Percentiles rank a stretch among this genome's conserved stretches.
These are phyloP conservation scores for Synanthedon andrenaeformis DNA, from an alignment of 2,888 invertebrate species.

Conservation along the genomic window DNA sequence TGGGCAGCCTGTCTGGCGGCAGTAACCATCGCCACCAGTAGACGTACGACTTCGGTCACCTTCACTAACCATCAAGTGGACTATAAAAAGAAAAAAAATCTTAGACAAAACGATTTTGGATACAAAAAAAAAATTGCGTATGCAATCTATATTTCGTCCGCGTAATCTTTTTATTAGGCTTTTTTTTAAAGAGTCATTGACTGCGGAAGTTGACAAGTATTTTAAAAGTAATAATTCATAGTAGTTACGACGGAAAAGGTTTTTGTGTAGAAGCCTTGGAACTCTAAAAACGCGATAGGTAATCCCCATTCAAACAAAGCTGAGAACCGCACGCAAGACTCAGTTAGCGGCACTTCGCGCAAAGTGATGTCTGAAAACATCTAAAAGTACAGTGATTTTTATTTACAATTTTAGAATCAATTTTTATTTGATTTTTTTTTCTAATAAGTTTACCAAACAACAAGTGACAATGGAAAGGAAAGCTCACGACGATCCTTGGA, in stretches of 20 bases:
- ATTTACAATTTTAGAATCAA: too few relatives aligned
- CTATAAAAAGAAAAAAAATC: too few relatives aligned
- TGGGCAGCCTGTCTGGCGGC: too few relatives aligned
- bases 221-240: neutral
- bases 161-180: too few relatives aligned
- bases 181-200: neutral
- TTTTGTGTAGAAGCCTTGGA: constrained; percentile 32
- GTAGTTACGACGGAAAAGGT: constrained; percentile 14
- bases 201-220: neutral
- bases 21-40: too few relatives aligned
- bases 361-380: constrained; percentile 37
- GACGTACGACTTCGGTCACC: too few relatives aligned
- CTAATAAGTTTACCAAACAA: too few relatives aligned
- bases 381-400: neutral
- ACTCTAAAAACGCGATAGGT: constrained; percentile 48
- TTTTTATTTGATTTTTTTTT: too few relatives aligned
- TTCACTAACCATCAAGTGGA: too few relatives aligned
- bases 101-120: too few relatives aligned
- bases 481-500: constrained; percentile 45
- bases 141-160: too few relatives aligned
- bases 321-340: constrained; percentile 20
- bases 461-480: constrained; percentile 28
- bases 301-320: constrained; percentile 48
- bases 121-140: too few relatives aligned
- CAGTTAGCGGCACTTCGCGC: constrained; percentile 30